Percentiles rank a stretch among this genome's conserved stretches.
Evolutionary conservation across 1,140 invertebrate species (phyloP).

Genomic region (Zaprionus vittiger): DNA sequence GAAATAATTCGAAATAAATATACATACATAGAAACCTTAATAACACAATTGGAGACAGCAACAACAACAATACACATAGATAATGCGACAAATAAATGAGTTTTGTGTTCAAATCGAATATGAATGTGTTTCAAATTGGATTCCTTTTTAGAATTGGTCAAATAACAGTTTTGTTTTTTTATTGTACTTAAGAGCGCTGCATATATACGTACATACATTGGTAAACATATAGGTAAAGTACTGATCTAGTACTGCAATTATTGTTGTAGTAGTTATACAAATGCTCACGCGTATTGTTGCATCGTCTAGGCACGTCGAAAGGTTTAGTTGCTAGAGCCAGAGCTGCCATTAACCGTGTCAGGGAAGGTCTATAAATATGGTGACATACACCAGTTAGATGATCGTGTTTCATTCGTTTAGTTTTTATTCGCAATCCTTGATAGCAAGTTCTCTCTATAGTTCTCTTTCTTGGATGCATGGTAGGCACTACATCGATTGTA

Average conservation of each 20-base stretch:
- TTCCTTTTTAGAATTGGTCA: background rate
- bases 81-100: slow-evolving; percentile 9
- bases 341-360: background rate
- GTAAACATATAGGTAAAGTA: background rate
- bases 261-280: slow-evolving; percentile 1
- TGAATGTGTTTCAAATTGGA: background rate
- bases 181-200: slow-evolving; percentile 8
- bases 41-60: slow-evolving; percentile 3
- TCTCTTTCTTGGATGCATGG: background rate
- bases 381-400: background rate
- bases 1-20: slow-evolving; percentile 14
- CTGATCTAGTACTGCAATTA: background rate
- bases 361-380: background rate
- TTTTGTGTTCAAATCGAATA: slow-evolving; percentile 2
- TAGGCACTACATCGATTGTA: background rate
- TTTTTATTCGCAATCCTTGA: background rate
- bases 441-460: background rate
- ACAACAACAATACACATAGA: slow-evolving; percentile 12
- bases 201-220: background rate
- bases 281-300: slow-evolving; percentile 9
- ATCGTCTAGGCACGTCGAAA: slow-evolving; percentile 28
- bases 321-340: slow-evolving; percentile 27
- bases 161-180: slow-evolving; percentile 4
- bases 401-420: background rate
- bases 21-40: background rate